Conservation (phyloP, 1,140 invertebrate genomes). For the Akabosia matsudoensis region DNA sequence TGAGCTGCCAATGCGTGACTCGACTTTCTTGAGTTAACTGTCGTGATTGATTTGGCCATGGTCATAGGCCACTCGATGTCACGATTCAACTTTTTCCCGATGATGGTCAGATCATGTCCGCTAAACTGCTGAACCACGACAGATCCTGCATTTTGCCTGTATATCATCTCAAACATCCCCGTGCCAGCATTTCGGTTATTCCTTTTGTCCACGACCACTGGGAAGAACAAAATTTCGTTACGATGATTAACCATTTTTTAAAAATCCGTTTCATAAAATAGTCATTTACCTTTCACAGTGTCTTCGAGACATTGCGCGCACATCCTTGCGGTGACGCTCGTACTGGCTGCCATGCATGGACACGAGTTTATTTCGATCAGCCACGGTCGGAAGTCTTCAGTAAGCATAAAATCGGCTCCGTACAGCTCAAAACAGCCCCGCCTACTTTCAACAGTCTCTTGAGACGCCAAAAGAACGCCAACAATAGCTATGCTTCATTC, state of each 20-base stretch:
- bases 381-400: slow-evolving; percentile 85
- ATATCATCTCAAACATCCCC: slow-evolving; percentile 80
- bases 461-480: slow-evolving; percentile 78
- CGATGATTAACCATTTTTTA: no score
- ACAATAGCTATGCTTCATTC: slow-evolving; percentile 84
- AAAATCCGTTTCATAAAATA: not conserved
- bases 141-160: slow-evolving; percentile 59
- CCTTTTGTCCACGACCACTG: slow-evolving; percentile 81
- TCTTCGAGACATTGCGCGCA: slow-evolving; percentile 86
- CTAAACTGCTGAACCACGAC: slow-evolving; percentile 73
- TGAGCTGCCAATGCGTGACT: not conserved
- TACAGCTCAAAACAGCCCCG: slow-evolving; percentile 89
- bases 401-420: slow-evolving; percentile 88
- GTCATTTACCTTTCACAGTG: slow-evolving; percentile 76
- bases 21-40: not conserved
- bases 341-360: slow-evolving; percentile 83
- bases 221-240: not conserved
- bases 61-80: slow-evolving; percentile 46
- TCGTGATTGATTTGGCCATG: not conserved
- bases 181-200: slow-evolving; percentile 74
- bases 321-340: slow-evolving; percentile 78
- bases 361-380: slow-evolving; percentile 92
- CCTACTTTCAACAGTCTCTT: slow-evolving; percentile 72
- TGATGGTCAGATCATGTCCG: slow-evolving; percentile 70
- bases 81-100: slow-evolving; percentile 58